Evolutionary conservation across 2,113 vertebrate species (phyloP).

Genomic region (Tricholaema leucomelas): DNA sequence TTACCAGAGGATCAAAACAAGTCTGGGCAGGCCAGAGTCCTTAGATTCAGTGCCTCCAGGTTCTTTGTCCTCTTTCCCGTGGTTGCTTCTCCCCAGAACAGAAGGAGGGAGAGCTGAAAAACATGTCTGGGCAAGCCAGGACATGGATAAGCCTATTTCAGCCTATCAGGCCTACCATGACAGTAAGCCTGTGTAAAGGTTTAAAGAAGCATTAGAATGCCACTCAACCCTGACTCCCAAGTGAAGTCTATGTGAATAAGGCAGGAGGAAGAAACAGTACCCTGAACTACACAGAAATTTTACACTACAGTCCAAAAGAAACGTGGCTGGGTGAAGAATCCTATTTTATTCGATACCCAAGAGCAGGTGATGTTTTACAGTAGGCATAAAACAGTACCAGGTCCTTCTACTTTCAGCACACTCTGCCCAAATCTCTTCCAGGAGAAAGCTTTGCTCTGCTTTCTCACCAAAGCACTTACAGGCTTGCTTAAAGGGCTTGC

Average conservation of each 20-base stretch:
- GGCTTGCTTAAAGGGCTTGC: not conserved
- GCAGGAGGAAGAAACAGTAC: not conserved
- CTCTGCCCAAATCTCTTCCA: not conserved
- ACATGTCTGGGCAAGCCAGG: too few relatives aligned
- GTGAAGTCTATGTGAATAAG: not conserved
- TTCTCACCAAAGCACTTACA: not conserved
- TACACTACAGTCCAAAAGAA: not conserved
- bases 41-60: too few relatives aligned
- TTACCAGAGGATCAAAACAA: too few relatives aligned
- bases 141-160: too few relatives aligned
- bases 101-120: too few relatives aligned
- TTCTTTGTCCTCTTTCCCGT: too few relatives aligned
- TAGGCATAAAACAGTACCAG: not conserved
- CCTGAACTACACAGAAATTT: not conserved
- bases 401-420: not conserved
- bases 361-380: not conserved
- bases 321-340: not conserved
- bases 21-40: too few relatives aligned
- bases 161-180: too few relatives aligned
- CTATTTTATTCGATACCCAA: not conserved
- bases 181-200: not conserved
- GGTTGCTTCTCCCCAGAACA: too few relatives aligned
- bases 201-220: not conserved
- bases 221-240: conserved; percentile 2
- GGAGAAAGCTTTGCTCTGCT: not conserved